Evolutionary conservation across 1,140 invertebrate species (phyloP).

Genomic region (Plutomurus gul): DNA sequence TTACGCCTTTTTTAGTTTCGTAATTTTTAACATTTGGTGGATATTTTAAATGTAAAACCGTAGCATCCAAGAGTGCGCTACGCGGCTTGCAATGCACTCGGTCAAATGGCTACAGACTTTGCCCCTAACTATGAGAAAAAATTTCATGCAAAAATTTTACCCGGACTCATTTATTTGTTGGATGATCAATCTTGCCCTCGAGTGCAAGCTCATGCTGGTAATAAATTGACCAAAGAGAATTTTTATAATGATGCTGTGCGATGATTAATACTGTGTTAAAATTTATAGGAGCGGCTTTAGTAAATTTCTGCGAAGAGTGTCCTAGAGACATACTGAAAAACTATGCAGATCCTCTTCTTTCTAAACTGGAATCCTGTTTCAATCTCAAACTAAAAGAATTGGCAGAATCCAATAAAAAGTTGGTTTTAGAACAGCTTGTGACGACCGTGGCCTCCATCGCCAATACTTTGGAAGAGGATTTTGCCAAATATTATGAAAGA

Average conservation of each 20-base stretch:
- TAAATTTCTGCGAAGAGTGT: slow-evolving; percentile 99
- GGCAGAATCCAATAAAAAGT: slow-evolving; percentile 68
- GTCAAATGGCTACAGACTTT: slow-evolving; percentile 99
- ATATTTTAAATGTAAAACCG: not conserved
- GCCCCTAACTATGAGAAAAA: slow-evolving; percentile 96
- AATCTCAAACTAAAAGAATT: slow-evolving; percentile 88
- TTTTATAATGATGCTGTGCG: not conserved
- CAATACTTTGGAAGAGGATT: slow-evolving; percentile 97
- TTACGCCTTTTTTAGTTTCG: too few species aligned
- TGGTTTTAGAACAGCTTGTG: slow-evolving; percentile 96
- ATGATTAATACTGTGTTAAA: not conserved
- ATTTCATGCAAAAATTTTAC: slow-evolving; percentile 92
- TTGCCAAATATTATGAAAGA: slow-evolving; percentile 73
- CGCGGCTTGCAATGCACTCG: slow-evolving; percentile 98
- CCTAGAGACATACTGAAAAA: slow-evolving; percentile 89
- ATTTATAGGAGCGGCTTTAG: slow-evolving; percentile 77
- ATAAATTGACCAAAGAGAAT: not conserved
- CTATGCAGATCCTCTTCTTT: slow-evolving; percentile 89
- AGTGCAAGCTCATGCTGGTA: slow-evolving; percentile 87
- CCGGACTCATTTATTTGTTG: slow-evolving; percentile 84
- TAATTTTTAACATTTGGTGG: not conserved
- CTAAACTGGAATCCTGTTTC: slow-evolving; percentile 87
- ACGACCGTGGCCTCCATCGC: slow-evolving; percentile 98
- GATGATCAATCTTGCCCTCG: slow-evolving; percentile 89
- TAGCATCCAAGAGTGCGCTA: slow-evolving; percentile 91